These are phyloP conservation scores for Nemotelus pantherinus DNA, from an alignment of 2,888 invertebrate genomes.

Conservation along the genomic window DNA sequence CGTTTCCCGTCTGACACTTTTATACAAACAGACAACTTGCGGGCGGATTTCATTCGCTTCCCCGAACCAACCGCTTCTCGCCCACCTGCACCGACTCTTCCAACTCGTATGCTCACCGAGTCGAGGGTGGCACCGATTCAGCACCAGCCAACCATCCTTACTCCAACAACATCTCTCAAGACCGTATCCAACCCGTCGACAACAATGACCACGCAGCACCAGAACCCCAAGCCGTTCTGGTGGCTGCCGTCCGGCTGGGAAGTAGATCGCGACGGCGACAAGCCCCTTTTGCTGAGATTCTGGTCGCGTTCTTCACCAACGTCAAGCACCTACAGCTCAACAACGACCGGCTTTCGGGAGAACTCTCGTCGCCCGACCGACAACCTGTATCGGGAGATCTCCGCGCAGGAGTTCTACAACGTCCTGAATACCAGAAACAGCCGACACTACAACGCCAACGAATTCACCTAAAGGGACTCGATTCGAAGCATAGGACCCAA, in stretches of 20 bases:
- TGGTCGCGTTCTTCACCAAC: slow-evolving; percentile 55
- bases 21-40: slow-evolving; percentile 26
- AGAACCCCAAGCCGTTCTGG: slow-evolving; percentile 58
- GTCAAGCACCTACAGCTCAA: not conserved
- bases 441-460: slow-evolving; percentile 24
- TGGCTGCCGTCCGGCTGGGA: slow-evolving; percentile 62
- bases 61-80: slow-evolving; percentile 43
- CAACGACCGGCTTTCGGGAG: slow-evolving; percentile 47
- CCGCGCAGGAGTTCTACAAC: slow-evolving; percentile 49
- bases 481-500: not conserved
- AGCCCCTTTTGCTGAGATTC: slow-evolving; percentile 60
- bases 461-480: slow-evolving; percentile 12
- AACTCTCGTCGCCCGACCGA: slow-evolving; percentile 51
- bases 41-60: slow-evolving; percentile 46
- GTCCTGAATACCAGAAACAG: slow-evolving; percentile 44
- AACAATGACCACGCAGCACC: slow-evolving; percentile 12
- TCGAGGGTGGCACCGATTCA: slow-evolving; percentile 3
- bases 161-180: slow-evolving; percentile 49
- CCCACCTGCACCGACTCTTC: slow-evolving; percentile 8
- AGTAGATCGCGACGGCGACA: slow-evolving; percentile 57
- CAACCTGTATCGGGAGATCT: slow-evolving; percentile 49
- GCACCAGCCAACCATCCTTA: slow-evolving; percentile 46
- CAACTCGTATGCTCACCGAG: slow-evolving; percentile 6
- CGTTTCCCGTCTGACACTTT: slow-evolving; percentile 42
- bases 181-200: slow-evolving; percentile 13